A percentile compares a stretch with the other conserved stretches of the same genome.
Conservation (phyloP, 2,888 invertebrate species). For the Gryllus longicercus region DNA sequence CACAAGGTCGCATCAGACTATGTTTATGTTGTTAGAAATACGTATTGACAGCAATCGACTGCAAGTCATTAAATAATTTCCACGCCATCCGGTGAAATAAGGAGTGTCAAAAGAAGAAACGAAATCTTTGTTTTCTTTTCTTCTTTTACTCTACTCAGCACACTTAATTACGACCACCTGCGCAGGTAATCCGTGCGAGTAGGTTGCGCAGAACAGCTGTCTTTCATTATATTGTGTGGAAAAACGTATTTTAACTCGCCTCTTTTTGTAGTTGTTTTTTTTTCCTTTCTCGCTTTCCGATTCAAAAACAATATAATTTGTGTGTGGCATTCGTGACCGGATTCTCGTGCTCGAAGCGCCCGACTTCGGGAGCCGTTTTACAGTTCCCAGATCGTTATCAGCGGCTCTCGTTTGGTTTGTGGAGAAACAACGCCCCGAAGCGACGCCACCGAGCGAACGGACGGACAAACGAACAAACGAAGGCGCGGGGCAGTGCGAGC, state of each 20-base stretch:
- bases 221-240: conserved; percentile 5
- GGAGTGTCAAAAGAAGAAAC: background rate
- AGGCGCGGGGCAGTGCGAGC: background rate
- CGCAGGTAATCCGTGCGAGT: background rate
- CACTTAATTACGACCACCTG: background rate
- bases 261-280: too few species aligned
- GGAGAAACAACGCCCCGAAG: background rate
- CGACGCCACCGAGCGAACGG: background rate
- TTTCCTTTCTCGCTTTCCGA: background rate
- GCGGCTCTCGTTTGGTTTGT: background rate
- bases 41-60: background rate
- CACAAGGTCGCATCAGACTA: background rate
- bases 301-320: conserved; percentile 17
- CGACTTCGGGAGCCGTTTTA: background rate
- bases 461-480: background rate
- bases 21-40: background rate
- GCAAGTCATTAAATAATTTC: background rate
- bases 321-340: conserved; percentile 4
- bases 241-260: background rate
- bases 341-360: background rate
- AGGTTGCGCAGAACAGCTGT: background rate
- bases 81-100: background rate
- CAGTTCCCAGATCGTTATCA: conserved; percentile 5
- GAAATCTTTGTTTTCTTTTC: background rate
- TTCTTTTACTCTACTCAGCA: background rate